Percentiles rank a stretch among this genome's conserved stretches.
These are phyloP conservation scores for Apteryx owenii DNA, from an alignment of 2,113 vertebrate species.

Conservation along the genomic window DNA sequence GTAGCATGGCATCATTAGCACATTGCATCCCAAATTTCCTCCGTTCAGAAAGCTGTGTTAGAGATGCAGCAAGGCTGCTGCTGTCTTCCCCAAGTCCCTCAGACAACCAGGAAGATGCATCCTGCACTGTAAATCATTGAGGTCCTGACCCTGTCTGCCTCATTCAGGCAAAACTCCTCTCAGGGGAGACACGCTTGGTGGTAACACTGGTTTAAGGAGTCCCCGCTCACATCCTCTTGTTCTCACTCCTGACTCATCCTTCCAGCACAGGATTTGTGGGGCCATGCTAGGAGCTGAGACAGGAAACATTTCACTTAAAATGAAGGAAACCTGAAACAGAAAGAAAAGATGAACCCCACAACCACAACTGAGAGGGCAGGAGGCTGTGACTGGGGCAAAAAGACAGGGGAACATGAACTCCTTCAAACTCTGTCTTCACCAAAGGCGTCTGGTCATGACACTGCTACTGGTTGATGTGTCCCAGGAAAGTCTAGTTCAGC, in stretches of 20 bases:
- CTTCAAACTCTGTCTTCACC: neutral
- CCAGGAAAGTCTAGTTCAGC: neutral
- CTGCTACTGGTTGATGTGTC: neutral
- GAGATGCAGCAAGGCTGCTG: neutral
- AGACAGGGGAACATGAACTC: neutral
- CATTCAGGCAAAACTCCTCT: neutral
- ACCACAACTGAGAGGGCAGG: neutral
- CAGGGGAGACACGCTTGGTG: fast-evolving
- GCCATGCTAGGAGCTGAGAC: fast-evolving
- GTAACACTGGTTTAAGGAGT: neutral
- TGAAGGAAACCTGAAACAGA: neutral
- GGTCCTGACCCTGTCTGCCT: neutral
- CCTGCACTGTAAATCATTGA: neutral
- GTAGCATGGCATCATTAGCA: neutral
- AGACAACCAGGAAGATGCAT: neutral
- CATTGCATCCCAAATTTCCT: neutral
- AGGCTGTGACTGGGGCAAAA: neutral
- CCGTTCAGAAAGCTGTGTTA: fast-evolving
- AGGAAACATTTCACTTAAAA: neutral
- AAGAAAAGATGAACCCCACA: neutral
- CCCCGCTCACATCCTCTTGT: neutral
- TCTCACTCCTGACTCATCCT: neutral
- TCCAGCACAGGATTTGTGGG: neutral
- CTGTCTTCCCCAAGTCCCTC: neutral
- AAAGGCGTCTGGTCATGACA: neutral